A percentile compares a stretch with the other conserved stretches of the same genome.
These are phyloP conservation scores for Aphidius colemani DNA, from an alignment of 2,888 invertebrate genomes.

Conservation along the genomic window DNA sequence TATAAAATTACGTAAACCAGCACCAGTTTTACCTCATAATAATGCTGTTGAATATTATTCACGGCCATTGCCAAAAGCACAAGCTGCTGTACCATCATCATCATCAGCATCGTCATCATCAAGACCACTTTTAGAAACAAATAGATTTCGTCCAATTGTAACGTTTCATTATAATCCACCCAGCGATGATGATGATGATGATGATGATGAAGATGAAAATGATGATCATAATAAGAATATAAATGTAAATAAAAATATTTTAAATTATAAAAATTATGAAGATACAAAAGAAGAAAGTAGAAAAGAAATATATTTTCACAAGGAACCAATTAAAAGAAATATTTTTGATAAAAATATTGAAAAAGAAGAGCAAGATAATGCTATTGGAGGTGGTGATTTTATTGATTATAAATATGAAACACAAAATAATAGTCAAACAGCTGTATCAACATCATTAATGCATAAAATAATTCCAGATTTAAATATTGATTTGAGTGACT, in stretches of 20 bases:
- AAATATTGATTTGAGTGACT: slow-evolving; percentile 55
- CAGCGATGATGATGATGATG: no score
- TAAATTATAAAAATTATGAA: background rate
- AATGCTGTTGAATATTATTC: no score
- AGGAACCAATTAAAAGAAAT: background rate
- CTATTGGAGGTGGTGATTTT: slow-evolving; percentile 17
- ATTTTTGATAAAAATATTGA: slow-evolving; percentile 1
- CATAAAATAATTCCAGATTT: slow-evolving; percentile 50
- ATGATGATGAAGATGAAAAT: no score
- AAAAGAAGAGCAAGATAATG: background rate
- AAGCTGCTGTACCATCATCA: no score
- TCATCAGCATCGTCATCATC: no score
- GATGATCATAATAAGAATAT: background rate
- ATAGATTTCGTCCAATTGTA: no score
- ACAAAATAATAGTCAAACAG: slow-evolving; percentile 21
- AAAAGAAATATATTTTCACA: no score
- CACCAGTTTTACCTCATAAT: no score
- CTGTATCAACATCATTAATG: slow-evolving; percentile 30
- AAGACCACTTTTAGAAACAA: no score
- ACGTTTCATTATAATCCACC: no score
- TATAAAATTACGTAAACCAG: no score
- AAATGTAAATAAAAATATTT: background rate
- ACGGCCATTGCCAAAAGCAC: no score
- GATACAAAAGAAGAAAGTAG: background rate
- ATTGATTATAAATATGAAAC: background rate